Conservation (phyloP, 1,140 invertebrate genomes). For the Caenorhabditis briggsae region DNA sequence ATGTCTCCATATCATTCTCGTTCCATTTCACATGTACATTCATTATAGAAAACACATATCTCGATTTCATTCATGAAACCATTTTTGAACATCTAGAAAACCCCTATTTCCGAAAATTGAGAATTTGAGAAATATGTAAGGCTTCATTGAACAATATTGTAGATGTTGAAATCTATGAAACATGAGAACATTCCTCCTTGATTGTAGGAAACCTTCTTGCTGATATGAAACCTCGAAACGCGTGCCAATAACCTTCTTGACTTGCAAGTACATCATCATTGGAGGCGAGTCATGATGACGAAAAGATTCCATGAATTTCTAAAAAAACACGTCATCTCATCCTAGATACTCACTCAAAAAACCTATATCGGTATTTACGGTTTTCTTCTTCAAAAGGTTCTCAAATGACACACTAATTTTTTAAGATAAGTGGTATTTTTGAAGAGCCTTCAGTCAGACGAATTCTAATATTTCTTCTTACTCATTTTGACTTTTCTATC, state of each 20-base stretch:
- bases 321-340: background rate
- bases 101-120: background rate
- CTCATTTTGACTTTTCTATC: too few relatives aligned
- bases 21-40: constrained; percentile 39
- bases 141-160: too few relatives aligned
- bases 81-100: constrained; percentile 13
- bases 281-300: background rate
- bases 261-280: background rate
- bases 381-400: background rate
- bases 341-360: too few relatives aligned
- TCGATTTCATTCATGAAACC: background rate
- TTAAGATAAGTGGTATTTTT: too few relatives aligned
- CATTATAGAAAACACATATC: constrained; percentile 48
- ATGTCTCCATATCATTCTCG: background rate
- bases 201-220: too few relatives aligned
- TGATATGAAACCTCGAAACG: too few relatives aligned
- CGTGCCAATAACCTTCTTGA: background rate
- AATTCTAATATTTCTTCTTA: too few relatives aligned
- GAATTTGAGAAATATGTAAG: background rate
- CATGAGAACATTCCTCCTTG: too few relatives aligned
- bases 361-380: background rate
- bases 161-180: too few relatives aligned
- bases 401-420: too few relatives aligned
- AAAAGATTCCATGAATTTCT: constrained; percentile 28
- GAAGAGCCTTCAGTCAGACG: too few relatives aligned